Evolutionary conservation across 1,140 invertebrate genomes (phyloP).

Genomic region (Diorhabda elongata): DNA sequence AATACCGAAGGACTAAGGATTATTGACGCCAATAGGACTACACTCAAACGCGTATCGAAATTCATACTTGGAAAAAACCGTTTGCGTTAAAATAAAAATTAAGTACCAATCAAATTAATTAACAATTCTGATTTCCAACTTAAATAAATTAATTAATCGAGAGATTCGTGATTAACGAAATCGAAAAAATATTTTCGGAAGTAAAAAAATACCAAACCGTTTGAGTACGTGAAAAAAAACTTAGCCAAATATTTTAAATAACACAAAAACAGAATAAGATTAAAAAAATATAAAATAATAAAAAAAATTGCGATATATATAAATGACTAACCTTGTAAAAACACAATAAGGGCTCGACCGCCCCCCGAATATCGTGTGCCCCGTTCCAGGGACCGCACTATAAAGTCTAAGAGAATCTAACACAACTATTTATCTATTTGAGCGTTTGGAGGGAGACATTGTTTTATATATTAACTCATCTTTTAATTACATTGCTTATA

Average conservation of each 20-base stretch:
- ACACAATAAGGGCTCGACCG: neutral
- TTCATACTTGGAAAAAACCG: conserved; percentile 25
- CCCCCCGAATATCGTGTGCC: neutral
- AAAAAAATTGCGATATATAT: no score
- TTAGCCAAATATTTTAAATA: neutral
- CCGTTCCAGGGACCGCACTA: conserved; percentile 9
- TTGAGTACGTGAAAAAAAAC: no score
- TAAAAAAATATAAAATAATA: no score
- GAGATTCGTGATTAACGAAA: no score
- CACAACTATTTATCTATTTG: conserved; percentile 8
- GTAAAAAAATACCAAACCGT: no score
- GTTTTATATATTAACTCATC: neutral
- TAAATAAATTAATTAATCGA: no score
- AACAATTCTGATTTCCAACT: no score
- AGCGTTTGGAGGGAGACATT: neutral
- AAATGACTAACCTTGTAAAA: neutral
- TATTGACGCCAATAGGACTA: conserved; percentile 23
- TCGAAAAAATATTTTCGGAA: no score
- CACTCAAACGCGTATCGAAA: conserved; percentile 18
- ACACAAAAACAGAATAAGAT: no score
- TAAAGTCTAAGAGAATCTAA: neutral
- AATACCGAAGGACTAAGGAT: conserved; percentile 24
- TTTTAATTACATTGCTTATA: conserved; percentile 5
- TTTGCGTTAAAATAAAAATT: neutral
- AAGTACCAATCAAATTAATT: no score